Base-by-base conservation (phyloP, 1,140 invertebrate species). In the Magallana ariakensis region DNA sequence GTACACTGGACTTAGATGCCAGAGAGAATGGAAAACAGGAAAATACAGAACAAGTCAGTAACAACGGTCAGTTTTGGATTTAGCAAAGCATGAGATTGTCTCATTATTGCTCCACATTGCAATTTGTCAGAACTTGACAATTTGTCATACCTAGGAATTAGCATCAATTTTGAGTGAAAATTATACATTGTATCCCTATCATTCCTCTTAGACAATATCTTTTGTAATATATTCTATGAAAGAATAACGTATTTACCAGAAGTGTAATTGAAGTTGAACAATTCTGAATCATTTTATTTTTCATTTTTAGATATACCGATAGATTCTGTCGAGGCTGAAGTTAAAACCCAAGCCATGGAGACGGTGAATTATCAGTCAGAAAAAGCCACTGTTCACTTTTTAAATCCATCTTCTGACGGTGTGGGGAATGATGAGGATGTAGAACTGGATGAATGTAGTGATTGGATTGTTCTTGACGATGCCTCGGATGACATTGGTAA, bases 391-490 rank as follows among this genome's bases (percentile, higher is more conserved):
- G 66, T 33, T 22, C 11, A 75, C 10, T 26, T 75, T 75, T 1
- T 75, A 26, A 75, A 75, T 75, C 33, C 66, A 11, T 33, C 19
- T 75, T 26, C 7, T 10, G 22, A 26, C 6, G 22, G 22, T 13
- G 22, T 0, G 66, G 22, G 33, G 22, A 19, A 13, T 10, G 22
- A 75, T 19, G 66, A 10, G 22, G 26, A 75, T 1, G 3, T 26
- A 11, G 66, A 75, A 26, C 11, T 75, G 66, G 66, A 75, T 9
- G 66, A 13, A 10, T 75, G 22, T 75, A 80, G 26, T 80, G 84
- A 80, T 26, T 85, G 84, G 84, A 85, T 85, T 56, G 84, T 85
- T 10, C 56, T 85, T 70, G 84, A 87, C 46, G 81, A 87, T 33
- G 80, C 55, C 13, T 26, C 66, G 15, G 66, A 75, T 5, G 66